Conservation (phyloP, 2,113 vertebrate genomes). For the Brachyistius frenatus region DNA sequence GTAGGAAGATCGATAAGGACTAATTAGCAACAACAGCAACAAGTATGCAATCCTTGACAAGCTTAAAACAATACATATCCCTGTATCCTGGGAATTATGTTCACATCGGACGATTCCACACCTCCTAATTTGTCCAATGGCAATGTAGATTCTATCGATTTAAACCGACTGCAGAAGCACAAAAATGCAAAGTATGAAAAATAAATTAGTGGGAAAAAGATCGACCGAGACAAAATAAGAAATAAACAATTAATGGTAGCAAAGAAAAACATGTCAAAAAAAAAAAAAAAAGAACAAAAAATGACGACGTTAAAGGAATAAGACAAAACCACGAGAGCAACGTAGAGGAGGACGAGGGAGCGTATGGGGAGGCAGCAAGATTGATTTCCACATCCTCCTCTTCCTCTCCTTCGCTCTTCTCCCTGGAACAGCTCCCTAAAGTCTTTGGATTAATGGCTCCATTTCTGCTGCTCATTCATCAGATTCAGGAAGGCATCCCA, state of each 20-base stretch:
- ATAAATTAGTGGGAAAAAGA: neutral
- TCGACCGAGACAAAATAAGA: neutral
- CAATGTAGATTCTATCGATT: too few relatives aligned
- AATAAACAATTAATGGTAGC: neutral
- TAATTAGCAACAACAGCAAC: too few relatives aligned
- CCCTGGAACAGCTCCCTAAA: constrained; percentile 65
- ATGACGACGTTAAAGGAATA: neutral
- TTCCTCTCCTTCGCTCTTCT: constrained; percentile 50
- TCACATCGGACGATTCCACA: too few relatives aligned
- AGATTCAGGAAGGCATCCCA: constrained; percentile 66
- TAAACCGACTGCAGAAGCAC: too few relatives aligned
- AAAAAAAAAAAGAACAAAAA: neutral
- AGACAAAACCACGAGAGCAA: constrained; percentile 34
- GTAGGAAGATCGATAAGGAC: too few relatives aligned
- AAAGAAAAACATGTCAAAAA: neutral
- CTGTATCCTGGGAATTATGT: too few relatives aligned
- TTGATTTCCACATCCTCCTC: constrained; percentile 82
- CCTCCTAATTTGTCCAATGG: too few relatives aligned
- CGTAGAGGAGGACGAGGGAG: constrained; percentile 34
- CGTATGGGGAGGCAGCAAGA: constrained; percentile 67
- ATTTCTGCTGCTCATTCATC: constrained; percentile 74
- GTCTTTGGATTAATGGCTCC: constrained; percentile 77
- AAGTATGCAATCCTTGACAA: too few relatives aligned
- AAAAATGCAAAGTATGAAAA: neutral
- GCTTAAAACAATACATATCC: too few relatives aligned